Conservation (phyloP, 2,113 vertebrate species). For the Polyodon spathula region DNA sequence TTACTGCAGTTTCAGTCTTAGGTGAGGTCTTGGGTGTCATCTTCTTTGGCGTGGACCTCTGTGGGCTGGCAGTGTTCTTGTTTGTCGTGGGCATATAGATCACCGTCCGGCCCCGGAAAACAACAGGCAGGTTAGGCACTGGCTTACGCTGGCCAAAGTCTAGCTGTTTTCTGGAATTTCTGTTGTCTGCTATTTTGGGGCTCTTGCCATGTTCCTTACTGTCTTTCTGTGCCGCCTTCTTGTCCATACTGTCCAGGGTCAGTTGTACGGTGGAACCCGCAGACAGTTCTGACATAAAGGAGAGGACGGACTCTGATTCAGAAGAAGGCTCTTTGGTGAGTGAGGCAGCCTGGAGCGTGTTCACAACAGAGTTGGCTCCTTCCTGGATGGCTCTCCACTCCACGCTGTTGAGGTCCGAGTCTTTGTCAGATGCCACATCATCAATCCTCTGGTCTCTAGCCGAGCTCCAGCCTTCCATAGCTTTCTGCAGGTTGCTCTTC, state of each 20-base stretch:
- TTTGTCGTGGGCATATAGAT: constrained; percentile 70
- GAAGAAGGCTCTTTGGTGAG: constrained; percentile 77
- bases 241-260: constrained; percentile 47
- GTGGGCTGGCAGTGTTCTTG: constrained; percentile 56
- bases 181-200: constrained; percentile 31
- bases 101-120: constrained; percentile 83
- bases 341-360: constrained; percentile 75
- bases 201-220: constrained; percentile 50
- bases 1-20: constrained; percentile 48
- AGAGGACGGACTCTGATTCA: constrained; percentile 79
- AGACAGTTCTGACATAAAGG: constrained; percentile 68
- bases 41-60: constrained; percentile 57
- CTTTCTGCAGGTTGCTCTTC: constrained; percentile 27
- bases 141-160: constrained; percentile 58
- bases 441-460: constrained; percentile 53
- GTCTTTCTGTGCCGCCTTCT: constrained; percentile 39
- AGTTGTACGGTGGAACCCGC: constrained; percentile 67
- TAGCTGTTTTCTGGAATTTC: constrained; percentile 32
- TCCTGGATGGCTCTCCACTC: constrained; percentile 97
- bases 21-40: constrained; percentile 31
- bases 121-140: constrained; percentile 65
- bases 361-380: constrained; percentile 89
- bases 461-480: constrained; percentile 35
- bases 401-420: constrained; percentile 87
- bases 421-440: constrained; percentile 63